Percentiles rank a stretch among this genome's conserved stretches.
Evolutionary conservation across 92 coral and sea anemone genomes (phyloP).

Genomic region (Phymanthus crucifer): DNA sequence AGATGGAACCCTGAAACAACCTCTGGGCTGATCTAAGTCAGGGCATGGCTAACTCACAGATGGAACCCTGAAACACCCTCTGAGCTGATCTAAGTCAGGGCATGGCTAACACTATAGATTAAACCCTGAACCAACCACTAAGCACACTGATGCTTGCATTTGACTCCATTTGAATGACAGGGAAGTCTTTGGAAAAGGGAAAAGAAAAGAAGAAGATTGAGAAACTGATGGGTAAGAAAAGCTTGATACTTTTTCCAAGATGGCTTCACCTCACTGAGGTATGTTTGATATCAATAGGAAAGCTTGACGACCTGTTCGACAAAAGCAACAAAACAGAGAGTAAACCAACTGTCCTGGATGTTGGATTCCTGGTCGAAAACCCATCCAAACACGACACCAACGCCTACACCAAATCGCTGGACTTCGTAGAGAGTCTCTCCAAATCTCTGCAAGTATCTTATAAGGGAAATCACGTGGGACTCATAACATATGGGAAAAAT

Average conservation of each 20-base stretch:
- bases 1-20: too few relatives aligned
- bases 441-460: constrained; percentile 48
- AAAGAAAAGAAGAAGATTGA: background rate
- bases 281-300: background rate
- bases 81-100: too few relatives aligned
- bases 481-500: constrained; percentile 56
- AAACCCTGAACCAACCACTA: background rate
- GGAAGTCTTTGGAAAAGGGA: background rate
- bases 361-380: constrained; percentile 53
- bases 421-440: constrained; percentile 48
- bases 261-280: too few relatives aligned
- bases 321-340: constrained; percentile 19
- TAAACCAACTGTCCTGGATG: constrained; percentile 32
- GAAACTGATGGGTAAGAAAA: background rate
- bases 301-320: constrained; percentile 28
- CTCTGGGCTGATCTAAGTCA: too few relatives aligned
- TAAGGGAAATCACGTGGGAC: constrained; percentile 67
- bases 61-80: too few relatives aligned
- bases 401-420: constrained; percentile 31
- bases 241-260: background rate
- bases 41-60: background rate
- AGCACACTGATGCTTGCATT: background rate
- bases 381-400: constrained; percentile 1
- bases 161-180: background rate
- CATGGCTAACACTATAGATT: background rate